A percentile compares a stretch with the other conserved stretches of the same genome.
These are phyloP conservation scores for Lanistes nyassanus DNA, from an alignment of 1,140 invertebrate genomes.

Conservation along the genomic window DNA sequence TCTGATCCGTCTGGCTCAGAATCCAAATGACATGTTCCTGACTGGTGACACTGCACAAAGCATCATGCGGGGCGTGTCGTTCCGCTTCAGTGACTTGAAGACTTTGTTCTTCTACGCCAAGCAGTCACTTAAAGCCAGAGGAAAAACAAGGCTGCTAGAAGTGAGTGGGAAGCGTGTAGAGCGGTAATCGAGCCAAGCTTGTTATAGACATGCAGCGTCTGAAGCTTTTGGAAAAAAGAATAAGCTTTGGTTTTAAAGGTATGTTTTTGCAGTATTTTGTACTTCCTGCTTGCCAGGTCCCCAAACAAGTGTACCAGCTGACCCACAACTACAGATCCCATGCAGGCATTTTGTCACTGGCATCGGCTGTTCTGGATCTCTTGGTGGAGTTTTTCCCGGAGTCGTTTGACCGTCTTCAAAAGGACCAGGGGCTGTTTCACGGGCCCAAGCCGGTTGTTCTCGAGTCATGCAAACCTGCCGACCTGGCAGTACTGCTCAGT, in stretches of 20 bases:
- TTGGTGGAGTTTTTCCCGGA: constrained; percentile 61
- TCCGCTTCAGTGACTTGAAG: constrained; percentile 60
- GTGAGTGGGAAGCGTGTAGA: constrained; percentile 42
- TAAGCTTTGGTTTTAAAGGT: too few relatives aligned
- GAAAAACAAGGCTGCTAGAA: constrained; percentile 42
- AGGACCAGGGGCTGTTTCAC: constrained; percentile 58
- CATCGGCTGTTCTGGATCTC: constrained; percentile 58
- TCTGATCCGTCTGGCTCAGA: constrained; percentile 53
- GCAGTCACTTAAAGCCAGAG: constrained; percentile 41
- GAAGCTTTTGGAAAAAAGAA: too few relatives aligned
- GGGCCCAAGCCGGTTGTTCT: constrained; percentile 59
- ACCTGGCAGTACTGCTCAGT: constrained; percentile 39
- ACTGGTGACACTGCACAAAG: constrained; percentile 64
- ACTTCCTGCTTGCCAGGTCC: constrained; percentile 23
- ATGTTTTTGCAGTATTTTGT: too few relatives aligned
- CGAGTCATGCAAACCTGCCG: constrained; percentile 51
- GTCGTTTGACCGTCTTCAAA: constrained; percentile 59
- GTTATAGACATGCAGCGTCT: too few relatives aligned
- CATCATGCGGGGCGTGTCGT: constrained; percentile 63
- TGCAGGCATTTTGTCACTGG: constrained; percentile 57
- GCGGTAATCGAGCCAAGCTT: too few relatives aligned
- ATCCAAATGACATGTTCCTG: constrained; percentile 63
- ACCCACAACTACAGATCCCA: constrained; percentile 63
- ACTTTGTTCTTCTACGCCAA: constrained; percentile 59
- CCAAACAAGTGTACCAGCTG: constrained; percentile 53